A percentile compares a stretch with the other conserved stretches of the same genome.
phyloP scores from a whole-genome alignment of 2,888 invertebrate species.

The Seira sanloemensis region DNA sequence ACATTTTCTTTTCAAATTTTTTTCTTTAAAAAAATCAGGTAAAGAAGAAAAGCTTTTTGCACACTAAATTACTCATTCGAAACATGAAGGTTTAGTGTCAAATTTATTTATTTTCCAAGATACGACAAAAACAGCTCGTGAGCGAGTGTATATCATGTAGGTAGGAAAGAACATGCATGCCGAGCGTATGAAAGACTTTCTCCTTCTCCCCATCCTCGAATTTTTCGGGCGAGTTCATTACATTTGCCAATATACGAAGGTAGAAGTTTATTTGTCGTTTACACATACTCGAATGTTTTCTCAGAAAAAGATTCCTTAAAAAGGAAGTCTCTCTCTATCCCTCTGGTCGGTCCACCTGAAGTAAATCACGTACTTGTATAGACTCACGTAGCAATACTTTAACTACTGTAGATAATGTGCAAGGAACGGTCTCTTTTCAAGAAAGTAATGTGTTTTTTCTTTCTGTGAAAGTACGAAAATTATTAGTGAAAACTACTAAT shows the following conservation, averaged over 20 bases:
- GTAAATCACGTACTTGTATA: not conserved
- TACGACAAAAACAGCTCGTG: no score
- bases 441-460: no score
- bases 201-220: constrained; percentile 24
- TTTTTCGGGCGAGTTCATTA: constrained; percentile 14
- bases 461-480: constrained; percentile 4
- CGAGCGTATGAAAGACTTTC: constrained; percentile 19
- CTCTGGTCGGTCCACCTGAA: not conserved
- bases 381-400: not conserved
- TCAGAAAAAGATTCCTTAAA: not conserved
- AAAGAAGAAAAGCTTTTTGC: not conserved
- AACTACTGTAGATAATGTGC: not conserved
- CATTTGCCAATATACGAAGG: not conserved
- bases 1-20: not conserved
- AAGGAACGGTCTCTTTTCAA: not conserved
- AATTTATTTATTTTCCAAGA: no score
- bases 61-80: constrained; percentile 36
- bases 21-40: not conserved
- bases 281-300: no score
- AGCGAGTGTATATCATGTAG: not conserved
- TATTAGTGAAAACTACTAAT: constrained; percentile 32
- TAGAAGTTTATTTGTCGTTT: not conserved
- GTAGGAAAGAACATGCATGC: not conserved
- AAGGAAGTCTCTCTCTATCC: not conserved
- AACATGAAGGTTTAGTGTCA: constrained; percentile 52